Evolutionary conservation across 1,140 invertebrate genomes (phyloP).

Genomic region (Drosophila lini): DNA sequence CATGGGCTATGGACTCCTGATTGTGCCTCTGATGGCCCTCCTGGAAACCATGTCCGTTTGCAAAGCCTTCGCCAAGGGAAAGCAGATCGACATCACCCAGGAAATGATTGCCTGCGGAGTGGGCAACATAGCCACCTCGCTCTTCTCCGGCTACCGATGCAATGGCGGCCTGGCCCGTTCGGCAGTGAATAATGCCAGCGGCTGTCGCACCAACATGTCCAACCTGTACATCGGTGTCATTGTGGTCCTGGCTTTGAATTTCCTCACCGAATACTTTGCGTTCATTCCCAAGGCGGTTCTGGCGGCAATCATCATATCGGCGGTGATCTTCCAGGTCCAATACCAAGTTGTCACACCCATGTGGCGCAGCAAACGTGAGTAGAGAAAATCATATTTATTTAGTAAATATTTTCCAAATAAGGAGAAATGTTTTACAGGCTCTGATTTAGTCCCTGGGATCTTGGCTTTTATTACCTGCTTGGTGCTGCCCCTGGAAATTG

Average conservation of each 20-base stretch:
- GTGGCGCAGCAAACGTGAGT: constrained; percentile 91
- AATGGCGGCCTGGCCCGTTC: constrained; percentile 93
- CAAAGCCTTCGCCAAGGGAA: constrained; percentile 91
- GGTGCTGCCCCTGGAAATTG: constrained; percentile 93
- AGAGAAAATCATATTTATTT: accelerated
- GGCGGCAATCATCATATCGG: constrained; percentile 92
- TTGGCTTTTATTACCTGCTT: constrained; percentile 94
- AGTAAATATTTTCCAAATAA: not conserved
- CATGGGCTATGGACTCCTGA: constrained; percentile 90
- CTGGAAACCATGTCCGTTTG: constrained; percentile 94
- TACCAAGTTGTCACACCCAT: constrained; percentile 90
- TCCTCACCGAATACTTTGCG: constrained; percentile 92
- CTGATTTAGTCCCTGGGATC: constrained; percentile 93
- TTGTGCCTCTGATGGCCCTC: constrained; percentile 91
- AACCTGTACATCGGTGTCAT: constrained; percentile 90
- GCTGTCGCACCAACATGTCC: constrained; percentile 94
- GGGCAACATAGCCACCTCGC: constrained; percentile 94
- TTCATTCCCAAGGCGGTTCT: constrained; percentile 92
- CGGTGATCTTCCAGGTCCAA: constrained; percentile 94
- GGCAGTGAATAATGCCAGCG: constrained; percentile 95
- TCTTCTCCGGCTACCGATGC: constrained; percentile 93
- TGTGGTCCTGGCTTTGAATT: constrained; percentile 89
- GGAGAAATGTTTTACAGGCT: constrained; percentile 86
- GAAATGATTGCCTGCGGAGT: constrained; percentile 93
- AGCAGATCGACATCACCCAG: constrained; percentile 92